Evolutionary conservation across 2,113 vertebrate genomes (phyloP), one percentile per base, ranked within the genome.

Genomic region (Cnemophilus loriae): DNA sequence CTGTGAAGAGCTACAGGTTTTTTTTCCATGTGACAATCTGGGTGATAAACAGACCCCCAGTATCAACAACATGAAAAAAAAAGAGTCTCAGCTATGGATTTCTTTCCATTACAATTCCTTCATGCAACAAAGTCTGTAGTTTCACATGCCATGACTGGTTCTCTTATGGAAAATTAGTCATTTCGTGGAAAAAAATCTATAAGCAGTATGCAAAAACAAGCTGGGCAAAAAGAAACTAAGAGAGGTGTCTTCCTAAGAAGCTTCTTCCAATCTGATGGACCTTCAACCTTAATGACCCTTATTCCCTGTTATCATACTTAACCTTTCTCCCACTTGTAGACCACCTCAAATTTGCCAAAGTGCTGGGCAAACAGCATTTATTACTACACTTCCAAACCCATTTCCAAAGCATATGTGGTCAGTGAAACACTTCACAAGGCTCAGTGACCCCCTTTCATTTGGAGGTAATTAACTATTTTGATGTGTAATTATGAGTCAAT

Each of bases 31-130:
- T n/a, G 74, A 91, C 56, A 87, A 22, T 8, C 32, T 28, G n/a
- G 30, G 63, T 24, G 53, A 59, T 24, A 84, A 78, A 79, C 0
- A 60, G 13, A 80, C 0, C 9, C 2, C 20, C 9, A 33, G 2
- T 18, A 75, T 3, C 19, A 57, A 55, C 5, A 44, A 46, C 2
- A 19, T 4, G 11, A 4, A 22, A 47, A 39, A 21, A 60, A 44
- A 60, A 37, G 7, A 26, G 16, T n/a, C 44, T 71, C 32, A 61
- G 0, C n/a, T 50, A 65, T 1, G 20, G 46, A 42, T 17, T 82
- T 82, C 19, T 26, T 85, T 56, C 49, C 37, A 39, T 64, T 68
- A 39, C 26, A 46, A 84, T 16, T 74, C n/a, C 46, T 60, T 64
- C 73, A 46, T 8, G 37, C 8, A 42, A 71, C 6, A 6, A 55